phyloP scores from a whole-genome alignment of 1,140 invertebrate species.

The Paraescarpia echinospica region DNA sequence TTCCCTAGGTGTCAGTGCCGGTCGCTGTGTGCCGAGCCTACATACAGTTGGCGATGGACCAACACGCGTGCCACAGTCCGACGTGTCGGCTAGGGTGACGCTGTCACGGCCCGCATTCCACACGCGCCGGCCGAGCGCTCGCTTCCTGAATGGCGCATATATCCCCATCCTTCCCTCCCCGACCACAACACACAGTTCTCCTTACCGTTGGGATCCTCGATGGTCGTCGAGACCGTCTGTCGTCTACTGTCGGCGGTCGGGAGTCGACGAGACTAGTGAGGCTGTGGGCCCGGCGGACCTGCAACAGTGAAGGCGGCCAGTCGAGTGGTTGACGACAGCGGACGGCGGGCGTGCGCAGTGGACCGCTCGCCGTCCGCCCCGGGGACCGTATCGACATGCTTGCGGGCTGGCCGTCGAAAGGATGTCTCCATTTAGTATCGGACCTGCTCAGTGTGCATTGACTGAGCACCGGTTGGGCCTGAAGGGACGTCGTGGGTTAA shows the following conservation, averaged over 20 bases:
- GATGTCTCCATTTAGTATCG: neutral
- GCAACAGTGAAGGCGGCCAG: neutral
- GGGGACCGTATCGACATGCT: neutral
- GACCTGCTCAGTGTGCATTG: neutral
- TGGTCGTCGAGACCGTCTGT: neutral
- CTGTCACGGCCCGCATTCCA: neutral
- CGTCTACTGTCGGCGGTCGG: neutral
- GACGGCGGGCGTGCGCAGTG: neutral
- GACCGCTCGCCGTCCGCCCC: neutral
- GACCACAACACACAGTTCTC: neutral
- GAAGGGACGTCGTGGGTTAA: neutral
- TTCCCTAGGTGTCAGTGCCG: neutral
- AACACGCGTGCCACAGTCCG: neutral
- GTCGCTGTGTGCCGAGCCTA: neutral
- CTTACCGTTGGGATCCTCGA: neutral
- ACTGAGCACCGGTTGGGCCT: neutral
- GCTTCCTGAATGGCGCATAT: neutral
- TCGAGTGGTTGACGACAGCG: neutral
- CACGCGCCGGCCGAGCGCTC: neutral
- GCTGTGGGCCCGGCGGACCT: neutral
- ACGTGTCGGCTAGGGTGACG: neutral
- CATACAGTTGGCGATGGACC: too few relatives aligned
- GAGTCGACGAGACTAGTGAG: neutral
- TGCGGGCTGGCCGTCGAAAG: neutral
- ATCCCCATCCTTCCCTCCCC: neutral